These are phyloP conservation scores for Archips crataeganus DNA, from an alignment of 2,888 invertebrate genomes.

Conservation along the genomic window DNA sequence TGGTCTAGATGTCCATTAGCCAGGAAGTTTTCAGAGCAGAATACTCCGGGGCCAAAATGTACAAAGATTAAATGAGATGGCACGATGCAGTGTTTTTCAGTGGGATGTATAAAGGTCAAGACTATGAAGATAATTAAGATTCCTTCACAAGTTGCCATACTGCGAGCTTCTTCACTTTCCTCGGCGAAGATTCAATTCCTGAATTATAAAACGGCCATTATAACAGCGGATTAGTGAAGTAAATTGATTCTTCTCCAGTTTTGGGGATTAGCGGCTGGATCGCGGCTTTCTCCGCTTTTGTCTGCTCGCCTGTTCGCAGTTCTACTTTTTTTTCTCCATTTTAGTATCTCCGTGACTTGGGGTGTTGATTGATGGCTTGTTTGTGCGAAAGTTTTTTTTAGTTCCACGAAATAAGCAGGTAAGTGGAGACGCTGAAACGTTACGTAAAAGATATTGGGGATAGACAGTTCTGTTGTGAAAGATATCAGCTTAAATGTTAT, in stretches of 20 bases:
- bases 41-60: no score
- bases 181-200: conserved; percentile 54
- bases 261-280: conserved; percentile 36
- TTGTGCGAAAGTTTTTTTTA: conserved; percentile 11
- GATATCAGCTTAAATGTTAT: no score
- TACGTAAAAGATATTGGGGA: not conserved
- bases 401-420: conserved; percentile 10
- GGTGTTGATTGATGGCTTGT: conserved; percentile 23
- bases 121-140: no score
- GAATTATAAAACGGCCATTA: conserved; percentile 55
- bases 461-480: no score
- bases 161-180: not conserved
- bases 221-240: conserved; percentile 57
- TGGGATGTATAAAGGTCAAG: no score
- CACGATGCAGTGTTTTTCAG: no score
- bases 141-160: conserved; percentile 4
- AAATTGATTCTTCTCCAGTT: conserved; percentile 52
- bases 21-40: no score
- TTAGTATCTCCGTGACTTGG: not conserved
- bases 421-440: not conserved
- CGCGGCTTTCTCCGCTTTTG: conserved; percentile 35
- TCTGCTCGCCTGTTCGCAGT: conserved; percentile 14
- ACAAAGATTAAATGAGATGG: no score
- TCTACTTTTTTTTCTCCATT: conserved; percentile 10
- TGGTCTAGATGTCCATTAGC: no score